phyloP scores from a whole-genome alignment of 2,888 invertebrate genomes.

The Lochmaea capreae region DNA sequence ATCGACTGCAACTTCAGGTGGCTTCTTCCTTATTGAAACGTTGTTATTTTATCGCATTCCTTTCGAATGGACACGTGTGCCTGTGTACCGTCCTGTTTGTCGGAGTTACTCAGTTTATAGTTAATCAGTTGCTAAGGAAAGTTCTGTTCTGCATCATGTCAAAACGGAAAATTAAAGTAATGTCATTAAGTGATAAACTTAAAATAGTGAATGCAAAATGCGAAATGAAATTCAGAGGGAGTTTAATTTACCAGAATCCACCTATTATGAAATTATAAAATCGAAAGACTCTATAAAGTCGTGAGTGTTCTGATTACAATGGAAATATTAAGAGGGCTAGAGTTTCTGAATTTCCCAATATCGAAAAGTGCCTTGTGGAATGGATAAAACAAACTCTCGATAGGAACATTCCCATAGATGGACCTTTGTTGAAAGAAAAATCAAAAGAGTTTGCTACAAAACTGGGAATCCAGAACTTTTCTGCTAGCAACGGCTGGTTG shows the following conservation, averaged over 20 bases:
- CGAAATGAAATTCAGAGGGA: not conserved
- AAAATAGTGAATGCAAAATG: not conserved
- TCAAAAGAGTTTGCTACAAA: not conserved
- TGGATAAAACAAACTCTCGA: not conserved
- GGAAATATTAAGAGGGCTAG: no score
- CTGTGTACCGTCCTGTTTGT: conserved; percentile 1
- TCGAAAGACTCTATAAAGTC: no score
- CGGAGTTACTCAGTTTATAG: not conserved
- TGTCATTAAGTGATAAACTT: not conserved
- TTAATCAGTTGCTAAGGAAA: not conserved
- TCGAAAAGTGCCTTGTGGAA: no score
- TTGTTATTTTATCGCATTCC: conserved; percentile 1
- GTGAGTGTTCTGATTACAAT: no score
- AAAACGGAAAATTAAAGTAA: no score
- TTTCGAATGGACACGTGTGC: conserved; percentile 1
- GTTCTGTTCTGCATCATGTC: no score
- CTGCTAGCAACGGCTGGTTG: conserved; percentile 6
- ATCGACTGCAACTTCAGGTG: no score
- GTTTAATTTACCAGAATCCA: not conserved
- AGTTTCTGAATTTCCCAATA: not conserved
- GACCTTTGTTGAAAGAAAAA: no score
- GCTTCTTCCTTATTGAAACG: no score
- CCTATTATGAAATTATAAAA: no score
- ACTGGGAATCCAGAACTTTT: conserved; percentile 8
- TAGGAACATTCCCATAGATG: no score